Conservation (phyloP, 2,888 invertebrate genomes). For the Leptopilina myrica region DNA sequence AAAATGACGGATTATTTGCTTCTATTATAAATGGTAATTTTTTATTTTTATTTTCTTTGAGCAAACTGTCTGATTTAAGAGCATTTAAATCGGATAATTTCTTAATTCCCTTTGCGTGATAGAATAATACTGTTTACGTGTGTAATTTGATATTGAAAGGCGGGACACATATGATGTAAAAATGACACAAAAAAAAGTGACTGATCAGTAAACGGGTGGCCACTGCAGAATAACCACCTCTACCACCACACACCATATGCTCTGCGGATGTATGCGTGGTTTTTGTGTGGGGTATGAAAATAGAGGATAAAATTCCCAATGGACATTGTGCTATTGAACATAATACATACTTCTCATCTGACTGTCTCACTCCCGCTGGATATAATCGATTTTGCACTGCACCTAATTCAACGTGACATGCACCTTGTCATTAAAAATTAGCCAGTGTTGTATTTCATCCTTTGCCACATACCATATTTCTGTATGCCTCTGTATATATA, state of each 20-base stretch:
- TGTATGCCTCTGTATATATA: not conserved
- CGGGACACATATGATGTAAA: conserved; percentile 42
- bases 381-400: conserved; percentile 43
- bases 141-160: conserved; percentile 46
- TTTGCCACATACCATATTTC: not conserved
- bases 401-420: conserved; percentile 47
- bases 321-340: conserved; percentile 23
- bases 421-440: conserved; percentile 41
- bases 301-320: conserved; percentile 4
- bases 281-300: conserved; percentile 7
- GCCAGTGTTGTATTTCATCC: conserved; percentile 18
- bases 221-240: not conserved
- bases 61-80: too few relatives aligned
- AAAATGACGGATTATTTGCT: too few relatives aligned
- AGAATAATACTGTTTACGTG: conserved; percentile 50
- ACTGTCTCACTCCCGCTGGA: conserved; percentile 43
- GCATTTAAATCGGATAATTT: conserved; percentile 44
- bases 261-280: conserved; percentile 13
- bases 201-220: conserved; percentile 38
- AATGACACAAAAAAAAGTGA: conserved; percentile 34
- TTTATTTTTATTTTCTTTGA: too few relatives aligned
- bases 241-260: conserved; percentile 25
- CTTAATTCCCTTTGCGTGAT: conserved; percentile 44
- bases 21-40: too few relatives aligned
- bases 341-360: conserved; percentile 26